Conservation (phyloP, 2,113 vertebrate species). For the Choloepus hoffmanni region DNA sequence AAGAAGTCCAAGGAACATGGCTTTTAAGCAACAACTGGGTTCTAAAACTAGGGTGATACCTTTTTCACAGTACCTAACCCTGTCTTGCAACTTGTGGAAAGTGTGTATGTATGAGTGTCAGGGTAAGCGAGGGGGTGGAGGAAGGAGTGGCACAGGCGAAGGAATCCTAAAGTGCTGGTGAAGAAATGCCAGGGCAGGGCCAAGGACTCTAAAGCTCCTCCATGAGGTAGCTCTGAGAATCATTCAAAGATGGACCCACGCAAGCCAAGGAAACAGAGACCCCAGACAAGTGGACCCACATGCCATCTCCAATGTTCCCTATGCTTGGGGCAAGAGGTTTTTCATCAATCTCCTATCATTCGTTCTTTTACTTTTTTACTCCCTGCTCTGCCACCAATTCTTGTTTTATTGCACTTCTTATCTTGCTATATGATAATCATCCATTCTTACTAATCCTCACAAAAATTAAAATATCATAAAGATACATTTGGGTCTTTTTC, state of each 20-base stretch:
- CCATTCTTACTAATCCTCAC: slow-evolving; percentile 24
- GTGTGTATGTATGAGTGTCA: not conserved
- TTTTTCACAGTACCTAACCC: not conserved
- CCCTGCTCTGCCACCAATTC: not conserved
- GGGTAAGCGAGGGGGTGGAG: not conserved
- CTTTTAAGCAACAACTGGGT: slow-evolving; percentile 5
- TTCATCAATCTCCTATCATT: not conserved
- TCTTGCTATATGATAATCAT: not conserved
- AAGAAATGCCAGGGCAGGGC: not conserved
- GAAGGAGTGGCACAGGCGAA: not conserved
- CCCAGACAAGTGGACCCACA: not conserved
- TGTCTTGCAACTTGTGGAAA: not conserved
- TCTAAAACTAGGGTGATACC: not conserved
- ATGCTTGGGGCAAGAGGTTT: not conserved
- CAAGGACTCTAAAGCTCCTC: not conserved
- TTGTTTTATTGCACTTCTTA: not conserved
- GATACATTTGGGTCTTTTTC: not conserved
- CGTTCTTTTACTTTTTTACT: slow-evolving; percentile 6
- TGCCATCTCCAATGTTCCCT: not conserved
- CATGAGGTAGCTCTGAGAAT: not conserved
- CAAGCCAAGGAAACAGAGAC: not conserved
- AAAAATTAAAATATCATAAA: slow-evolving; percentile 39
- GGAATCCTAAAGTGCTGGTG: not conserved
- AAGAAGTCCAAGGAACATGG: not conserved
- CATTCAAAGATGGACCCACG: not conserved